phyloP scores from a whole-genome alignment of 2,797 vertebrate genomes.

The Rhyacichthys aspro region DNA sequence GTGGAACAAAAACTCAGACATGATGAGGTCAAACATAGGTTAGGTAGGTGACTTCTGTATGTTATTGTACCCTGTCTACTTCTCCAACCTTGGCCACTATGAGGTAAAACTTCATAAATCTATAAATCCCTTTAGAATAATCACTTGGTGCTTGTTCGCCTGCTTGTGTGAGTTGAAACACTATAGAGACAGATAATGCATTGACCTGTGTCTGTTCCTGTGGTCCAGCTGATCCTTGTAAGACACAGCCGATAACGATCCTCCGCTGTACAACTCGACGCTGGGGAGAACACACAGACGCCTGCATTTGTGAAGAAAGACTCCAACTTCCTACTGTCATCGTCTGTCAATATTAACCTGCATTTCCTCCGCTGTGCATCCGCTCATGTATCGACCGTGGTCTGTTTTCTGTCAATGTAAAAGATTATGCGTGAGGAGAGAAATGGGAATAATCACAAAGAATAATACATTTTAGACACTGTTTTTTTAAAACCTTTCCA shows the following conservation, averaged over 20 bases:
- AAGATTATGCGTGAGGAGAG: slow-evolving; percentile 4
- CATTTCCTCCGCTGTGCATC: slow-evolving; percentile 20
- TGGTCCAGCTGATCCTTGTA: slow-evolving; percentile 54
- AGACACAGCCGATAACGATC: slow-evolving; percentile 65
- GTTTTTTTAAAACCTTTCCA: neutral
- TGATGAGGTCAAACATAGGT: too few relatives aligned
- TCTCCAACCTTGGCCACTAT: neutral
- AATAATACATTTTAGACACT: slow-evolving; percentile 1
- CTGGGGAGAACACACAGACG: slow-evolving; percentile 34
- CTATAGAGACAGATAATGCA: slow-evolving; percentile 47
- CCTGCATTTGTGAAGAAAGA: slow-evolving; percentile 14
- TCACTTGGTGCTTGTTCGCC: neutral
- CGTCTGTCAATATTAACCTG: slow-evolving; percentile 47
- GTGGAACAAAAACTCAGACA: too few relatives aligned
- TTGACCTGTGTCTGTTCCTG: slow-evolving; percentile 56
- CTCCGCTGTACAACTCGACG: slow-evolving; percentile 42
- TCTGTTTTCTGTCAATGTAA: slow-evolving; percentile 2
- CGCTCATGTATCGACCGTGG: slow-evolving; percentile 25
- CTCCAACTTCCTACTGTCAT: slow-evolving; percentile 44
- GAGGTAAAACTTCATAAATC: neutral
- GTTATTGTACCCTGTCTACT: too few relatives aligned
- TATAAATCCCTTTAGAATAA: neutral
- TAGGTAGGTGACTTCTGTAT: too few relatives aligned
- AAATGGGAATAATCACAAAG: slow-evolving; percentile 10
- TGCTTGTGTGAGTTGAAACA: slow-evolving; percentile 21